Conservation (phyloP, 2,888 invertebrate genomes). For the Aphidius colemani region DNA sequence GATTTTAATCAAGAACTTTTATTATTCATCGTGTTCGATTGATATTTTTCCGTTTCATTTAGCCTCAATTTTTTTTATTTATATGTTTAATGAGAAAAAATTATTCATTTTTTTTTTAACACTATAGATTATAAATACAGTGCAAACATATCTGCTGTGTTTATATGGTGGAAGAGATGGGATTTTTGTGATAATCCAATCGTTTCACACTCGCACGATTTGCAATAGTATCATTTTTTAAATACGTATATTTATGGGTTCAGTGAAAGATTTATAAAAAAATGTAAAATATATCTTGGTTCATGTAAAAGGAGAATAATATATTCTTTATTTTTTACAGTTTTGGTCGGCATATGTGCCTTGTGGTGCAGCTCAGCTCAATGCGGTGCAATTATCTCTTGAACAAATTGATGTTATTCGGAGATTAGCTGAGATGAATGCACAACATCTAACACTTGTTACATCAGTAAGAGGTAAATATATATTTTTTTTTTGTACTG, state of each 20-base stretch:
- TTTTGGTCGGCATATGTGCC: slow-evolving; percentile 90
- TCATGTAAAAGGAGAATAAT: background rate
- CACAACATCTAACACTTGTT: slow-evolving; percentile 74
- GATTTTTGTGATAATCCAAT: slow-evolving; percentile 6
- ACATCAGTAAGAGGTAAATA: slow-evolving; percentile 64
- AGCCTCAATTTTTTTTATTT: background rate
- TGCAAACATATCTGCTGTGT: background rate
- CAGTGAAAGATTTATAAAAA: background rate
- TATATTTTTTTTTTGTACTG: slow-evolving; percentile 4
- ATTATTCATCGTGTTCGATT: no score
- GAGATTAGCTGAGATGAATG: slow-evolving; percentile 74
- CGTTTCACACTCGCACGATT: slow-evolving; percentile 5
- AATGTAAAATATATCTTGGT: background rate
- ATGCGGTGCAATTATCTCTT: slow-evolving; percentile 82
- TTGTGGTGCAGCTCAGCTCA: slow-evolving; percentile 80
- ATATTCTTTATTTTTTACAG: slow-evolving; percentile 61
- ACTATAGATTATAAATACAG: background rate
- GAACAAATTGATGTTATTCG: slow-evolving; percentile 87
- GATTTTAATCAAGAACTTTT: no score
- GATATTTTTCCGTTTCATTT: no score
- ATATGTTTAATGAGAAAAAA: background rate
- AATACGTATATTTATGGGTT: background rate
- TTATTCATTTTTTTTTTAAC: background rate
- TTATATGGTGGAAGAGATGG: slow-evolving; percentile 1
- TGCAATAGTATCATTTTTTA: slow-evolving; percentile 6